Conservation (phyloP, 2,888 invertebrate genomes). For the Eupsilia transversa region DNA sequence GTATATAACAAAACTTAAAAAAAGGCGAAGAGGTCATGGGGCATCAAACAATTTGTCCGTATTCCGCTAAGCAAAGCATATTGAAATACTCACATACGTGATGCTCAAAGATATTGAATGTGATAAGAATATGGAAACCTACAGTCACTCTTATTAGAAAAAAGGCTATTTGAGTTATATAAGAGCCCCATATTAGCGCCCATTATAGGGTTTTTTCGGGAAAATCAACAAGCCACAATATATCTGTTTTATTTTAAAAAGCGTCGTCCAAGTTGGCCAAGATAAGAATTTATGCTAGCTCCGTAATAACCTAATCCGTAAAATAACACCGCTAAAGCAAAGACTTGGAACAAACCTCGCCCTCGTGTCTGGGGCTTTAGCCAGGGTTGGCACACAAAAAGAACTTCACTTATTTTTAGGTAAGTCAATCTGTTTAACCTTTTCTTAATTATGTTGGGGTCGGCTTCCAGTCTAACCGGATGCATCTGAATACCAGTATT, state of each 20-base stretch:
- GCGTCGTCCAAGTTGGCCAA: slow-evolving; percentile 43
- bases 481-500: no score
- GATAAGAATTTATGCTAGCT: slow-evolving; percentile 68
- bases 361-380: slow-evolving; percentile 65
- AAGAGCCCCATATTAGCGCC: background rate
- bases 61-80: no score
- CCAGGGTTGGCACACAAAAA: slow-evolving; percentile 45
- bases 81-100: no score
- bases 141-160: background rate
- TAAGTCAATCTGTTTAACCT: no score
- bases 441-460: no score
- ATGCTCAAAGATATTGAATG: background rate
- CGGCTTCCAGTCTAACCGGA: no score
- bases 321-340: slow-evolving; percentile 73
- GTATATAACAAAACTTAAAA: no score
- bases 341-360: slow-evolving; percentile 71
- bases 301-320: slow-evolving; percentile 70
- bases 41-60: no score
- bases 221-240: slow-evolving; percentile 30
- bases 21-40: no score
- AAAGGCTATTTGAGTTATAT: no score
- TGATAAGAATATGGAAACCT: background rate
- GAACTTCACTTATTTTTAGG: no score
- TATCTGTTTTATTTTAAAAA: slow-evolving; percentile 42
- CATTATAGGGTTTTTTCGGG: background rate